Conservation (phyloP, 2,113 vertebrate species). For the Cyprinus carpio region DNA sequence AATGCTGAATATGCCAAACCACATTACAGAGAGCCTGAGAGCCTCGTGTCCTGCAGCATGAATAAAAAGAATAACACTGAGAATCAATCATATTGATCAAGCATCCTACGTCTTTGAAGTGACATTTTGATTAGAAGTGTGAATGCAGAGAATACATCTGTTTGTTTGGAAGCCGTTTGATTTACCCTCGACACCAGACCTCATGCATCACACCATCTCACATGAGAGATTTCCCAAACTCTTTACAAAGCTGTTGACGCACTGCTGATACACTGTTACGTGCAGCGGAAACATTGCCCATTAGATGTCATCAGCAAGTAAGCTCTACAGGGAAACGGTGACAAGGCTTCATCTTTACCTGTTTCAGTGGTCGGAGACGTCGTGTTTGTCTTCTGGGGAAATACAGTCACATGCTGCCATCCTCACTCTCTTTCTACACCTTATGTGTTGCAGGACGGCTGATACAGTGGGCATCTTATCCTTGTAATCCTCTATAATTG, state of each 20-base stretch:
- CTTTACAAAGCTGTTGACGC: slow-evolving; percentile 6
- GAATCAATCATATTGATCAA: slow-evolving; percentile 37
- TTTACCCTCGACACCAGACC: background rate
- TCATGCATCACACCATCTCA: slow-evolving; percentile 16
- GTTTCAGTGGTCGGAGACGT: background rate
- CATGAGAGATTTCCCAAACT: slow-evolving; percentile 50
- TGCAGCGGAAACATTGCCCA: background rate
- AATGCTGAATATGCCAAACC: background rate
- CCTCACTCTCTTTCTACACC: slow-evolving; percentile 38
- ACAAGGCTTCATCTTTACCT: slow-evolving; percentile 25
- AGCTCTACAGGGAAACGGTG: background rate
- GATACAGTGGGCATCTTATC: slow-evolving; percentile 65
- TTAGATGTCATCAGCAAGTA: background rate
- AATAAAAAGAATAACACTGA: background rate
- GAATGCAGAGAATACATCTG: background rate
- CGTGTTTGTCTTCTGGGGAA: slow-evolving; percentile 13
- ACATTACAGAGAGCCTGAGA: slow-evolving; percentile 34
- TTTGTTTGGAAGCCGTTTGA: slow-evolving; percentile 30
- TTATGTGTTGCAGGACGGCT: slow-evolving; percentile 36
- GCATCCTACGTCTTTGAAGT: background rate
- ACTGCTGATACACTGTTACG: background rate
- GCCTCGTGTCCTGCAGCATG: background rate
- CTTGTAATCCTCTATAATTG: slow-evolving; percentile 76
- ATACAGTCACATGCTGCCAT: background rate
- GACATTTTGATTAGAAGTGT: slow-evolving; percentile 45